phyloP scores from a whole-genome alignment of 2,888 invertebrate genomes.

The Agrotis segetum region DNA sequence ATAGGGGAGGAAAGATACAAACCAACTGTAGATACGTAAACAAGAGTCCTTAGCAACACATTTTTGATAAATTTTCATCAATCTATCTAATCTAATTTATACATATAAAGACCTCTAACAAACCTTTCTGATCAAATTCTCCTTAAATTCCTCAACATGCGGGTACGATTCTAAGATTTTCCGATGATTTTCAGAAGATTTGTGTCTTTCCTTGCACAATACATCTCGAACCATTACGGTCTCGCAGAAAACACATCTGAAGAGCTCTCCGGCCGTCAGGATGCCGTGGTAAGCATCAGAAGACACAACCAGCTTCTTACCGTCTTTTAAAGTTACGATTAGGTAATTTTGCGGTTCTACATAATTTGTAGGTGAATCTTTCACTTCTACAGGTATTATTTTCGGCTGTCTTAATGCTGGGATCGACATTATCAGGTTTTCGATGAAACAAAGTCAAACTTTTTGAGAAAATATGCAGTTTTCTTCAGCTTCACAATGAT shows the following conservation, averaged over 20 bases:
- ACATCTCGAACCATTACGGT: slow-evolving; percentile 68
- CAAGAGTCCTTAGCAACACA: slow-evolving; percentile 1
- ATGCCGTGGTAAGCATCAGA: slow-evolving; percentile 81
- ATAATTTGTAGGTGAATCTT: slow-evolving; percentile 28
- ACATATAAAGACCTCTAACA: not conserved
- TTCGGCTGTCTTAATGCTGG: slow-evolving; percentile 77
- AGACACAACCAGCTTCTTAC: slow-evolving; percentile 76
- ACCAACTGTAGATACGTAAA: no score
- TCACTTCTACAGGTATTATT: slow-evolving; percentile 10
- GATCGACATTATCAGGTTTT: slow-evolving; percentile 61
- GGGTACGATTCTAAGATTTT: slow-evolving; percentile 70
- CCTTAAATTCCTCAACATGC: slow-evolving; percentile 73
- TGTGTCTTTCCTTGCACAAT: slow-evolving; percentile 73
- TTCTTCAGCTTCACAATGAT: not conserved
- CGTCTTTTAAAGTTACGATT: slow-evolving; percentile 76
- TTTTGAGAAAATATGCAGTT: not conserved
- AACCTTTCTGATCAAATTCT: slow-evolving; percentile 81
- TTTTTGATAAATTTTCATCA: not conserved
- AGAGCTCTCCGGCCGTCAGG: slow-evolving; percentile 70
- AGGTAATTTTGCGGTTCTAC: slow-evolving; percentile 66
- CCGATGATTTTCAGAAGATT: slow-evolving; percentile 69
- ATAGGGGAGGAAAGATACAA: not conserved
- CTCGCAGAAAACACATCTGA: slow-evolving; percentile 78
- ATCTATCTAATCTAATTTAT: not conserved
- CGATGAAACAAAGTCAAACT: not conserved